These are phyloP conservation scores for Brachyopa scutellaris DNA, from an alignment of 2,888 invertebrate species.

Conservation along the genomic window DNA sequence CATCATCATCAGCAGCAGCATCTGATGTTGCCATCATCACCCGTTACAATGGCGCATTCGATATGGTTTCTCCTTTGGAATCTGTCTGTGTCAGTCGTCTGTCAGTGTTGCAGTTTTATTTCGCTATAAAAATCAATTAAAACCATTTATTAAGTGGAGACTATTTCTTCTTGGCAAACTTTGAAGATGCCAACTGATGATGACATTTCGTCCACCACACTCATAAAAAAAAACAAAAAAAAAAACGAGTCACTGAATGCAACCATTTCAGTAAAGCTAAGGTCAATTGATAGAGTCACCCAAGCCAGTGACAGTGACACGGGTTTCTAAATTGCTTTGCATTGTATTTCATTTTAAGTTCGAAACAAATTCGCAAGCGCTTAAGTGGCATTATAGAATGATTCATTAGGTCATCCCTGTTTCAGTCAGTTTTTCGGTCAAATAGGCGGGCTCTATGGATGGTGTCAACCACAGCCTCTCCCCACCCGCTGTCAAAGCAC, in stretches of 20 bases:
- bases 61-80: slow-evolving; percentile 7
- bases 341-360: not conserved
- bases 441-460: not conserved
- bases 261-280: slow-evolving; percentile 37
- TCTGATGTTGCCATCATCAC: slow-evolving; percentile 43
- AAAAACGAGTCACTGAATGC: slow-evolving; percentile 11
- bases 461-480: not conserved
- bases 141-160: slow-evolving; percentile 56
- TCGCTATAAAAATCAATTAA: slow-evolving; percentile 57
- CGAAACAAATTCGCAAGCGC: not conserved
- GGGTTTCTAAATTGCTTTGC: too few relatives aligned
- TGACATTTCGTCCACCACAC: not conserved
- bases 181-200: slow-evolving; percentile 27
- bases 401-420: not conserved
- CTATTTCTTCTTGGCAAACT: slow-evolving; percentile 3
- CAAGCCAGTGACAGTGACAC: slow-evolving; percentile 28
- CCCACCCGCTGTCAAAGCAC: not conserved
- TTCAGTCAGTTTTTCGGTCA: not conserved
- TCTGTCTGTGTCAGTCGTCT: slow-evolving; percentile 52
- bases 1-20: too few relatives aligned
- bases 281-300: slow-evolving; percentile 61
- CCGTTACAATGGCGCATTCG: slow-evolving; percentile 51
- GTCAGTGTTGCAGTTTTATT: slow-evolving; percentile 27
- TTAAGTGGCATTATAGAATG: too few relatives aligned
- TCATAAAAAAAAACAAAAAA: too few relatives aligned